Evolutionary conservation across 2,797 vertebrate genomes (phyloP).

Genomic region (Chromis chromis): DNA sequence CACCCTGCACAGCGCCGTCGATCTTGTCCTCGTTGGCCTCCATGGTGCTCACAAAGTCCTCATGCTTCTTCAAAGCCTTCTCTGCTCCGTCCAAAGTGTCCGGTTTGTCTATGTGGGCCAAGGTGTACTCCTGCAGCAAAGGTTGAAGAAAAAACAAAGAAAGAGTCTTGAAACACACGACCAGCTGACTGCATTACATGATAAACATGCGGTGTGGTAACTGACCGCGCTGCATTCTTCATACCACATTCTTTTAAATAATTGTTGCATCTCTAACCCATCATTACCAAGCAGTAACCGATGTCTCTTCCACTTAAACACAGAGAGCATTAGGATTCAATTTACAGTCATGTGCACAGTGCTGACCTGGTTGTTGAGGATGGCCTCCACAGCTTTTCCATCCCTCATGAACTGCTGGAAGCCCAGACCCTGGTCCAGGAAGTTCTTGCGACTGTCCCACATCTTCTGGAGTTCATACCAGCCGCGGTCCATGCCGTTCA

Average conservation of each 20-base stretch:
- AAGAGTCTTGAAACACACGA: neutral
- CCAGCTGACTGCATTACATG: conserved; percentile 2
- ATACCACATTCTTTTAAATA: conserved; percentile 44
- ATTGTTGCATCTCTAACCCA: conserved; percentile 21
- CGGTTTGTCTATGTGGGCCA: conserved; percentile 90
- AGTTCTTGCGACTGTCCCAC: conserved; percentile 89
- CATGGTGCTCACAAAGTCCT: conserved; percentile 90
- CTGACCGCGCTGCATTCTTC: conserved; percentile 56
- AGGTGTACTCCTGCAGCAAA: conserved; percentile 89
- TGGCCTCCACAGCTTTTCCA: conserved; percentile 90
- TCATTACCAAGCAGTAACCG: conserved; percentile 28
- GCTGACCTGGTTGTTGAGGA: conserved; percentile 94
- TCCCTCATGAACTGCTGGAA: conserved; percentile 96
- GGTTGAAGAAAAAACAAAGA: neutral
- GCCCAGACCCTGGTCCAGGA: conserved; percentile 89
- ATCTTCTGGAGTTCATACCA: conserved; percentile 93
- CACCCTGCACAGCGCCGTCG: conserved; percentile 81
- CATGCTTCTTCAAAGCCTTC: conserved; percentile 90
- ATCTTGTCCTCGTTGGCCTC: conserved; percentile 93
- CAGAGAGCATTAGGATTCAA: neutral
- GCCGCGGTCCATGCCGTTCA: conserved; percentile 88
- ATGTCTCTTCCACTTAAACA: neutral
- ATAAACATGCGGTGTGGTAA: conserved; percentile 9
- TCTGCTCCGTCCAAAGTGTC: conserved; percentile 90
- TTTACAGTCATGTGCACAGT: neutral